A percentile compares a stretch with the other conserved stretches of the same genome.
These are phyloP conservation scores for Drosophila repletoides DNA, from an alignment of 1,140 invertebrate species.

Conservation along the genomic window DNA sequence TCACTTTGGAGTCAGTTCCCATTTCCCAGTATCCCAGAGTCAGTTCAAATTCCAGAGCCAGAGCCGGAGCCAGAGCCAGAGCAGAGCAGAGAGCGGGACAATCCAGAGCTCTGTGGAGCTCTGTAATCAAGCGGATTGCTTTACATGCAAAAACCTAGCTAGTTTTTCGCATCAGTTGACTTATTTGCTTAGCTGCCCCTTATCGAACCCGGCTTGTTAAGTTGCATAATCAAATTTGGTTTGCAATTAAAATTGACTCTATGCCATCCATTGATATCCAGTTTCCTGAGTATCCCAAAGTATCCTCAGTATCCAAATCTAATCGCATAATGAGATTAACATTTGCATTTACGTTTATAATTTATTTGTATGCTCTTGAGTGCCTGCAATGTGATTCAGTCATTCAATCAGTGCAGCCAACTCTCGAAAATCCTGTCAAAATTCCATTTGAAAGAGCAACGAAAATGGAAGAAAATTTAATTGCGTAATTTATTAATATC, in stretches of 20 bases:
- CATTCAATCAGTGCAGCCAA: no score
- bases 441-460: no score
- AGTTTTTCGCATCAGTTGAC: slow-evolving; percentile 54
- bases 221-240: slow-evolving; percentile 55
- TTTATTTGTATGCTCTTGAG: no score
- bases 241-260: slow-evolving; percentile 60
- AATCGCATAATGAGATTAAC: slow-evolving; percentile 46
- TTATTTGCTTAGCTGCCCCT: slow-evolving; percentile 55
- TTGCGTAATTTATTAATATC: no score
- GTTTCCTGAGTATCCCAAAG: background rate
- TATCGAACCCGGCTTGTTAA: slow-evolving; percentile 33
- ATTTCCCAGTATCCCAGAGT: no score
- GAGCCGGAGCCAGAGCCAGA: background rate
- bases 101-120: slow-evolving; percentile 15
- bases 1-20: slow-evolving; percentile 57
- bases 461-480: no score
- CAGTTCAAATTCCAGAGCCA: no score
- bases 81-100: background rate
- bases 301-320: background rate
- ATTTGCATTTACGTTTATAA: no score
- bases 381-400: no score
- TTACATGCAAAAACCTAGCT: slow-evolving; percentile 23
- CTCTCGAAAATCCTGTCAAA: no score
- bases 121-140: slow-evolving; percentile 60
- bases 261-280: slow-evolving; percentile 28